Evolutionary conservation across 2,888 invertebrate species (phyloP).

Genomic region (Chloroclystis v-ata): DNA sequence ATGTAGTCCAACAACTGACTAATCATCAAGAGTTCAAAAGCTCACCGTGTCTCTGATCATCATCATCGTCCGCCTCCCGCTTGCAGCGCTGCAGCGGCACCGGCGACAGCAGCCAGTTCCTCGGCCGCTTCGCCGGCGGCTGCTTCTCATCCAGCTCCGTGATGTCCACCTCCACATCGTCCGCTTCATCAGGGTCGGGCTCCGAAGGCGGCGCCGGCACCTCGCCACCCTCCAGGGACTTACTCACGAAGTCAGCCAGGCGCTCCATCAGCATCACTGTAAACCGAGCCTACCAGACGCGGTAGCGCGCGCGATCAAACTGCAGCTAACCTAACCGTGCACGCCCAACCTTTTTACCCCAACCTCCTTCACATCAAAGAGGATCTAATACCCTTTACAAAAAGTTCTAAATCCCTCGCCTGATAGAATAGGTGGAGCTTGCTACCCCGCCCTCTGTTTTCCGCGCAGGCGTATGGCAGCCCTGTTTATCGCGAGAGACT

Average conservation of each 20-base stretch:
- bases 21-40: not conserved
- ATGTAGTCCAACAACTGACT: too few relatives aligned
- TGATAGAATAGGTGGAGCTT: conserved; percentile 45
- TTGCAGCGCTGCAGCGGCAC: conserved; percentile 59
- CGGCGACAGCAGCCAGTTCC: conserved; percentile 73
- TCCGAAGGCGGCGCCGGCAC: conserved; percentile 68
- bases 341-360: conserved; percentile 47
- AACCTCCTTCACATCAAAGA: not conserved
- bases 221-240: conserved; percentile 85
- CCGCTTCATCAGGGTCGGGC: conserved; percentile 62
- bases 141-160: conserved; percentile 67
- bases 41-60: conserved; percentile 67
- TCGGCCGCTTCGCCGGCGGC: conserved; percentile 59
- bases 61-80: conserved; percentile 63
- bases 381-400: conserved; percentile 1
- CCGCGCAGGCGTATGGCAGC: conserved; percentile 64
- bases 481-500: conserved; percentile 25
- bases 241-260: conserved; percentile 93
- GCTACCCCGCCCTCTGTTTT: conserved; percentile 52
- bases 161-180: conserved; percentile 70
- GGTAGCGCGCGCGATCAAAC: conserved; percentile 61
- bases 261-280: conserved; percentile 87
- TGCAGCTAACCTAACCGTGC: conserved; percentile 46
- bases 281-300: conserved; percentile 26
- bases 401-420: conserved; percentile 31